Evolutionary conservation across 1,140 invertebrate species (phyloP), one percentile per base, ranked within the genome.

Genomic region (Cyclina sinensis): DNA sequence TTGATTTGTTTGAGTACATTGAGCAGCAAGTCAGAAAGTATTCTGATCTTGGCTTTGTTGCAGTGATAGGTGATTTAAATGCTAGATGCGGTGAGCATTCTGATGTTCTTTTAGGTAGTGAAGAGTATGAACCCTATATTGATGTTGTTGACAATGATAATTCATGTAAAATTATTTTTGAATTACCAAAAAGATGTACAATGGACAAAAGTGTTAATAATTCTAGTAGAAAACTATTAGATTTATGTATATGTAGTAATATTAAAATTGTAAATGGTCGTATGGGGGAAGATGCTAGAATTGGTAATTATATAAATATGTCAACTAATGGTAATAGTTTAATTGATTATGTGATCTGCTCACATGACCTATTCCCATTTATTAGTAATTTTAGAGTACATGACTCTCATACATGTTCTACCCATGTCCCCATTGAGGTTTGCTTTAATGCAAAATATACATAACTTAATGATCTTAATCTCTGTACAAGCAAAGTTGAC

Each of bases 291-390:
- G 76, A 80, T 35, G 76, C 48, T 30, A 48, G 76, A 35, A 43
- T 43, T 37, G 43, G 59, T 27, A 43, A n/a, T 30, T 65, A 37
- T 27, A 62, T 57, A 2, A n/a, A 46, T 48, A 39, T 82, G 30
- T 62, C 54, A 11, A 21, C 14, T 35, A 82, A 82, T 18, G 80
- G 80, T 62, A 62, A 43, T 32, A 57, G 48, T 9, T 1, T 82
- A 39, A 82, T 82, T 62, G 54, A 82, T 43, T 82, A 82, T 65
- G 46, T 21, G 5, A 43, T 76, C 14, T 27, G n/a, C n/a, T 68
- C 62, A 32, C 12, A 32, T 24, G 30, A 24, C 16, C 16, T 46
- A 46, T 46, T 46, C 7, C 43, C 43, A 7, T 46, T 46, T 46
- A 16, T 46, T 46, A 46, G 43, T 46, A 46, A 46, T 46, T 46